These are phyloP conservation scores for Ranitomeya variabilis DNA, from an alignment of 2,113 vertebrate genomes.

Conservation along the genomic window DNA sequence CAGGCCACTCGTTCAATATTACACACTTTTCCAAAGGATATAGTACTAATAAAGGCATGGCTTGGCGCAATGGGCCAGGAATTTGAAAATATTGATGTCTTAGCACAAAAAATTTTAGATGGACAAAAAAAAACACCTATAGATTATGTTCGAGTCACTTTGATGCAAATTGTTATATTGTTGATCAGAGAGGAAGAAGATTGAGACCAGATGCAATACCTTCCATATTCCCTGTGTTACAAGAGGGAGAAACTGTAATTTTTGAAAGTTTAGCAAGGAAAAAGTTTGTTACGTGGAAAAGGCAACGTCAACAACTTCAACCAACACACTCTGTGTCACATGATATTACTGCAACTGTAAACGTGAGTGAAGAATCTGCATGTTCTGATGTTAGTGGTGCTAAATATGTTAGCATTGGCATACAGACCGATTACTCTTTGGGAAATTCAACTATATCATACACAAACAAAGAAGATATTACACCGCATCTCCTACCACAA, in stretches of 20 bases:
- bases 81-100: too few relatives aligned
- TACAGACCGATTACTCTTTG: too few relatives aligned
- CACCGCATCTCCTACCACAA: too few relatives aligned
- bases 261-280: neutral
- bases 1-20: neutral
- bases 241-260: neutral
- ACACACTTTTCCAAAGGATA: neutral
- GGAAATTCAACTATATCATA: too few relatives aligned
- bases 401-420: too few relatives aligned
- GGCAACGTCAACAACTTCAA: neutral
- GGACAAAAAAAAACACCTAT: neutral
- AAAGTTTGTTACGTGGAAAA: neutral
- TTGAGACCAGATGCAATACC: too few relatives aligned
- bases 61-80: neutral
- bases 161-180: neutral
- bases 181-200: neutral
- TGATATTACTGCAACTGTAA: too few relatives aligned
- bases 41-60: constrained; percentile 9
- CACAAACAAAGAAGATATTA: too few relatives aligned
- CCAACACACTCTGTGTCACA: neutral
- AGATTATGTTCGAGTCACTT: constrained; percentile 9
- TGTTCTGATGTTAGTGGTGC: too few relatives aligned
- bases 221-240: too few relatives aligned
- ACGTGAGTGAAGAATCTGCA: too few relatives aligned
- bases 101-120: too few relatives aligned